Evolutionary conservation across 2,888 invertebrate genomes (phyloP).

Genomic region (Drosophila subsilvestris): DNA sequence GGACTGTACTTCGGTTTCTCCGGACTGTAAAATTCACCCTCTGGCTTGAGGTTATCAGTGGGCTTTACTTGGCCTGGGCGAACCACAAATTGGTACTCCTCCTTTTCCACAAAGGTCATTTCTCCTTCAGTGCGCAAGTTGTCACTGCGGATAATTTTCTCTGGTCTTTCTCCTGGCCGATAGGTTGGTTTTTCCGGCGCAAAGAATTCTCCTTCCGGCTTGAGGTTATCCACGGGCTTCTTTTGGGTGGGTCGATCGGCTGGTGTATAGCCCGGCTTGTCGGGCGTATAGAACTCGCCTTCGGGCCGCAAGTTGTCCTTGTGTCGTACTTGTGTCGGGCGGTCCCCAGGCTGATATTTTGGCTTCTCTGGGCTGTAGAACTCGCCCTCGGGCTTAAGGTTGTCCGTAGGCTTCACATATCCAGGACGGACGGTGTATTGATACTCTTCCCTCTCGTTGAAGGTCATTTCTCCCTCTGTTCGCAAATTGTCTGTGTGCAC

Average conservation of each 20-base stretch:
- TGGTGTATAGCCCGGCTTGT: constrained; percentile 83
- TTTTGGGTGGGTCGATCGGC: constrained; percentile 85
- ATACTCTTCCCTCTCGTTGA: constrained; percentile 83
- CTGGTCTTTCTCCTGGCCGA: constrained; percentile 85
- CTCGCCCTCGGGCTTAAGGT: constrained; percentile 85
- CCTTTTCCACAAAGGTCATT: constrained; percentile 83
- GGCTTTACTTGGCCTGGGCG: constrained; percentile 83
- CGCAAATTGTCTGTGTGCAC: constrained; percentile 86
- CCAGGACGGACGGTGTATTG: constrained; percentile 85
- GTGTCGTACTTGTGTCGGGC: constrained; percentile 83
- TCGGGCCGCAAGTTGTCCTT: constrained; percentile 86
- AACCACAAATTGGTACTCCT: constrained; percentile 83
- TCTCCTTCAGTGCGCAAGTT: constrained; percentile 80
- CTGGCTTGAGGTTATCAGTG: constrained; percentile 86
- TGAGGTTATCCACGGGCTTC: constrained; percentile 86
- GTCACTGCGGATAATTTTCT: constrained; percentile 85
- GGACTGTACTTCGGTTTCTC: constrained; percentile 83
- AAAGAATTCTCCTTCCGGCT: constrained; percentile 86
- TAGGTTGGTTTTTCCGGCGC: constrained; percentile 84
- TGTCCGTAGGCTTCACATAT: constrained; percentile 81
- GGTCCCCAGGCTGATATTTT: constrained; percentile 36
- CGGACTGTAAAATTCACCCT: constrained; percentile 86
- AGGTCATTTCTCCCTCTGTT: constrained; percentile 86
- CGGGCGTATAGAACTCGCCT: constrained; percentile 83
- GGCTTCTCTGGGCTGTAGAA: constrained; percentile 84